Evolutionary conservation across 2,888 invertebrate species (phyloP).

Genomic region (Macrosoma leucophasiata): DNA sequence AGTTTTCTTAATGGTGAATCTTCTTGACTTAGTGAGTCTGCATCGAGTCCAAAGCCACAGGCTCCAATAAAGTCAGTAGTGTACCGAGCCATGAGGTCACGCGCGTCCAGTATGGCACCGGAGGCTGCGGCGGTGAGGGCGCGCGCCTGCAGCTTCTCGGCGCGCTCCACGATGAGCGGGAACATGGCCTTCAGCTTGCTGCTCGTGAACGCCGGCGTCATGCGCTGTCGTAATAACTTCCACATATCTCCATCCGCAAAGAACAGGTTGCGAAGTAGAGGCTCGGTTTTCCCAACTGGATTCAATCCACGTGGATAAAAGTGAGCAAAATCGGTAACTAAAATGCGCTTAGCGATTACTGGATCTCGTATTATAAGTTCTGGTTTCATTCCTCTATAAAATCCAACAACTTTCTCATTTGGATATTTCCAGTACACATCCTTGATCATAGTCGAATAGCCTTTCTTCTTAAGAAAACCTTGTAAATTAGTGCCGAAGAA

Average conservation of each 20-base stretch:
- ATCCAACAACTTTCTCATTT: conserved; percentile 41
- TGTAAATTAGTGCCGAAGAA: conserved; percentile 36
- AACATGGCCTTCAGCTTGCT: conserved; percentile 54
- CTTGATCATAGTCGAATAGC: conserved; percentile 34
- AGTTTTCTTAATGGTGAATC: conserved; percentile 45
- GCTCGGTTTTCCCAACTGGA: conserved; percentile 37
- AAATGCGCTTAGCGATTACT: conserved; percentile 35
- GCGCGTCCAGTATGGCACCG: conserved; percentile 27
- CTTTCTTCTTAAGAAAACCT: conserved; percentile 32
- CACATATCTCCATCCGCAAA: conserved; percentile 45
- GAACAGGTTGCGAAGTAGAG: conserved; percentile 44
- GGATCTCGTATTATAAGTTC: conserved; percentile 43
- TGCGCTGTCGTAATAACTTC: conserved; percentile 7
- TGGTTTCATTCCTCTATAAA: conserved; percentile 34
- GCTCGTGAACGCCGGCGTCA: conserved; percentile 37
- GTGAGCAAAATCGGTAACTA: conserved; percentile 36
- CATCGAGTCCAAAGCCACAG: conserved; percentile 49
- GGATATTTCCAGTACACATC: conserved; percentile 45
- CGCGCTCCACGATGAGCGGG: conserved; percentile 39
- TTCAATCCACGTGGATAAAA: conserved; percentile 41
- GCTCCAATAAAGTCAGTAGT: conserved; percentile 33
- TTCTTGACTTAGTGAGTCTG: conserved; percentile 44
- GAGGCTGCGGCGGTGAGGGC: conserved; percentile 7
- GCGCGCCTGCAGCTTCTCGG: conserved; percentile 9
- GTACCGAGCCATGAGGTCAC: conserved; percentile 48